Evolutionary conservation across 92 coral and sea anemone genomes (phyloP), one percentile per base, ranked within the genome.

Genomic region (Parazoanthus atlanticus): DNA sequence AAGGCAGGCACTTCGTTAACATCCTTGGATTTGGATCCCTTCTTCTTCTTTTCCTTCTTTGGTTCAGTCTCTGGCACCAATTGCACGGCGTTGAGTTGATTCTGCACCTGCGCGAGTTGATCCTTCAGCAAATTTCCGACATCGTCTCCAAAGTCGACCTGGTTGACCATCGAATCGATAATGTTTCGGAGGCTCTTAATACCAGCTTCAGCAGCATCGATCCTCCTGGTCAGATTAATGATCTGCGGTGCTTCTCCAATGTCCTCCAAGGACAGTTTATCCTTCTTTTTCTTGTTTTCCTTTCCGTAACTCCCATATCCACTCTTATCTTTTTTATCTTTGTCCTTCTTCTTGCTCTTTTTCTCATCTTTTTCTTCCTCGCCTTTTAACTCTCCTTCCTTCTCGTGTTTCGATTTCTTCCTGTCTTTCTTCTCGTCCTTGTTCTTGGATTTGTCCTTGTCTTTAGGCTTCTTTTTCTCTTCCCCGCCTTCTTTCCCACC

Each of bases 131-230:
- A 85, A 31, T 94, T 93, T 17, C 95, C 96, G 36, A 95, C 95
- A 16, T 93, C 96, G 76, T 92, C 98, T 36, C 98, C 96, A 78
- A 93, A 93, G 88, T 95, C 98, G 10, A 94, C 98, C 81, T 95
- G 99, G 76, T 95, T 95, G 17, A 96, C 96, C 94, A 96, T 91
- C 71, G 96, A 92, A 87, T 94, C 98, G 47, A 96, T 90, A 79
- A 96, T 95, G 87, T 94, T 95, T 40, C 98, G 96, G 58, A 96
- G 90, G 46, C 98, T 89, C 82, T 95, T 93, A 78, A 96, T 85
- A 23, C 96, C 98, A 32, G 78, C 93, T 61, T 96, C 99, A 16
- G 94, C 95, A 38, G 95, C 96, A 71, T 92, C 96, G 28, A 96
- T 58, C 58, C 95, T 89, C 67, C 96, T 90, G 13, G 93, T 89